Percentiles rank a stretch among this genome's conserved stretches.
Conservation (phyloP, 1,140 invertebrate species). For the Sarcophaga bullata region DNA sequence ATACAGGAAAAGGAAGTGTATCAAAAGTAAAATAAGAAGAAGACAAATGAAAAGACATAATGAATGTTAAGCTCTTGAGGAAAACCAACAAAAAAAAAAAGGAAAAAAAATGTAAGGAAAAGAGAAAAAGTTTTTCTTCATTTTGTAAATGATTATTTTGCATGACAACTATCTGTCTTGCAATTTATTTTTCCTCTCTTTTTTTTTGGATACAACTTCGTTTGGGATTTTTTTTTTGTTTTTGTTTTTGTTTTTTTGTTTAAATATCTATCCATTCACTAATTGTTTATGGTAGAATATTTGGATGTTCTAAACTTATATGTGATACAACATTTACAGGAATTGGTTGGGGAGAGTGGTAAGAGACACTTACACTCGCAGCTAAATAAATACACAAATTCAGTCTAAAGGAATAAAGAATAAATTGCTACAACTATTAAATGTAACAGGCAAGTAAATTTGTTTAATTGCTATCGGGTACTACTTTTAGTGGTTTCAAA, state of each 20-base stretch:
- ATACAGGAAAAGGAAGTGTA: slow-evolving; percentile 2
- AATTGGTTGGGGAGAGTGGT: background rate
- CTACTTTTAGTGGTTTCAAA: no score
- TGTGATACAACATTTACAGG: background rate
- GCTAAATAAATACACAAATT: background rate
- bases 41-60: background rate
- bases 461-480: no score
- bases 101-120: background rate
- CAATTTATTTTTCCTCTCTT: no score
- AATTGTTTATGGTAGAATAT: slow-evolving; percentile 9
- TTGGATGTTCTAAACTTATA: background rate
- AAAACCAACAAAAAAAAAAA: no score
- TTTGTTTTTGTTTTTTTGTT: background rate
- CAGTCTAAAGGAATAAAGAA: background rate
- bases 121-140: background rate
- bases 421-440: slow-evolving; percentile 4
- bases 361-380: background rate
- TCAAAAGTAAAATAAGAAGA: background rate
- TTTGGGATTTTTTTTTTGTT: no score
- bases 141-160: slow-evolving; percentile 11
- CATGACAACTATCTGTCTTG: slow-evolving; percentile 14
- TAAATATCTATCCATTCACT: background rate
- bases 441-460: no score
- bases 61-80: background rate
- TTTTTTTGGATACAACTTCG: no score